Evolutionary conservation across 1,140 invertebrate genomes (phyloP).

Genomic region (Magallana gigas): DNA sequence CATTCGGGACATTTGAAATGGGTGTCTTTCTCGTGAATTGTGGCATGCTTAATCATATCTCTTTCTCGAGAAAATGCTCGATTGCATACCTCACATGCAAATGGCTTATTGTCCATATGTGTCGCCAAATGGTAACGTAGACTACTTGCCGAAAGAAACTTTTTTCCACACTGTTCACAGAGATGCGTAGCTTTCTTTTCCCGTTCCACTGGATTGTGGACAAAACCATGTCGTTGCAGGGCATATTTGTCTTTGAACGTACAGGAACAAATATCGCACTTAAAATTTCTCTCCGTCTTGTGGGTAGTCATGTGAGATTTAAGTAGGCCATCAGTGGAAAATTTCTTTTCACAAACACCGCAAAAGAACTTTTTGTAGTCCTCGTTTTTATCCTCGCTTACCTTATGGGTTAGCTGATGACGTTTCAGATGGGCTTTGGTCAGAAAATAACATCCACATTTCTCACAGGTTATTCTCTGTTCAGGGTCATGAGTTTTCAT

Average conservation of each 20-base stretch:
- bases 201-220: conserved; percentile 5
- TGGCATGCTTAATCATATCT: conserved; percentile 36
- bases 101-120: conserved; percentile 5
- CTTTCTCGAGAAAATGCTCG: conserved; percentile 8
- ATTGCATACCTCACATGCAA: conserved; percentile 39
- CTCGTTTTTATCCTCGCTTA: conserved; percentile 23
- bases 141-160: conserved; percentile 13
- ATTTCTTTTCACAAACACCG: conserved; percentile 40
- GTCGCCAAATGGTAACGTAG: conserved; percentile 12
- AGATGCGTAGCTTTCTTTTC: background rate
- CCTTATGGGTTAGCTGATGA: conserved; percentile 34
- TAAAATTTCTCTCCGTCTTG: conserved; percentile 27
- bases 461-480: conserved; percentile 17
- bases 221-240: background rate
- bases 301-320: conserved; percentile 39
- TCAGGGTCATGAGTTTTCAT: conserved; percentile 49
- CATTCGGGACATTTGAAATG: conserved; percentile 27
- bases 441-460: conserved; percentile 39
- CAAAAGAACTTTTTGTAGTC: conserved; percentile 44
- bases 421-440: conserved; percentile 41
- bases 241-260: conserved; percentile 17
- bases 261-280: conserved; percentile 5
- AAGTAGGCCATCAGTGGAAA: conserved; percentile 24
- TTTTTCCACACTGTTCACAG: conserved; percentile 27
- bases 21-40: conserved; percentile 5